Percentiles rank a stretch among this genome's conserved stretches.
Evolutionary conservation across 2,797 vertebrate genomes (phyloP).

Genomic region (Peromyscus nudipes): DNA sequence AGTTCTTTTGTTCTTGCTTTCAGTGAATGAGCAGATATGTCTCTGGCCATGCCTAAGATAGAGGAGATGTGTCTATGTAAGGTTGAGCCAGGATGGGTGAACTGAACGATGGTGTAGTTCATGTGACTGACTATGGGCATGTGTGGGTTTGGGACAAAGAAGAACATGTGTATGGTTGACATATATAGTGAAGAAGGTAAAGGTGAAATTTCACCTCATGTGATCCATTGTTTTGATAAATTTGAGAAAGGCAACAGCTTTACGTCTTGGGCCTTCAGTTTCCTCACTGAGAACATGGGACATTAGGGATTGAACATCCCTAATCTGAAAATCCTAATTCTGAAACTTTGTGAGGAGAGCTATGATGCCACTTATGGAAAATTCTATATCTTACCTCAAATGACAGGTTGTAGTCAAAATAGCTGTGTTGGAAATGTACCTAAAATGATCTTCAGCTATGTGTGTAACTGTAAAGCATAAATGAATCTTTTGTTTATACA

Average conservation of each 20-base stretch:
- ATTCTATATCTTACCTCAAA: too few relatives aligned
- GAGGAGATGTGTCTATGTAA: fast-evolving
- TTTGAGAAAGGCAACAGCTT: not conserved
- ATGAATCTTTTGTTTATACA: not conserved
- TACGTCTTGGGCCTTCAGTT: not conserved
- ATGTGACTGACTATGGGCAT: not conserved
- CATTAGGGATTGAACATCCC: not conserved
- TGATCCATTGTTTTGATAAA: not conserved
- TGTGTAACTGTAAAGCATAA: not conserved
- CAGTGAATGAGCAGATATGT: not conserved
- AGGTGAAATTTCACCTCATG: not conserved
- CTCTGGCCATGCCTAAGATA: too few relatives aligned
- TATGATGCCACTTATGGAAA: not conserved
- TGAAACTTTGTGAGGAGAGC: not conserved
- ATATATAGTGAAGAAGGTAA: not conserved
- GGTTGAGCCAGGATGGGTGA: not conserved
- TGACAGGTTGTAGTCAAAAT: not conserved
- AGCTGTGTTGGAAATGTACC: not conserved
- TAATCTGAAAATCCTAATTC: not conserved
- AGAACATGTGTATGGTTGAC: not conserved
- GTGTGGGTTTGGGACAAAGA: not conserved
- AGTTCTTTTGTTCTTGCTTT: not conserved
- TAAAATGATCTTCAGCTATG: not conserved
- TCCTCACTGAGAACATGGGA: not conserved
- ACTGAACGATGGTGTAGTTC: fast-evolving